A percentile compares a stretch with the other conserved stretches of the same genome.
These are phyloP conservation scores for Nycteola revayana DNA, from an alignment of 2,888 invertebrate species.

Conservation along the genomic window DNA sequence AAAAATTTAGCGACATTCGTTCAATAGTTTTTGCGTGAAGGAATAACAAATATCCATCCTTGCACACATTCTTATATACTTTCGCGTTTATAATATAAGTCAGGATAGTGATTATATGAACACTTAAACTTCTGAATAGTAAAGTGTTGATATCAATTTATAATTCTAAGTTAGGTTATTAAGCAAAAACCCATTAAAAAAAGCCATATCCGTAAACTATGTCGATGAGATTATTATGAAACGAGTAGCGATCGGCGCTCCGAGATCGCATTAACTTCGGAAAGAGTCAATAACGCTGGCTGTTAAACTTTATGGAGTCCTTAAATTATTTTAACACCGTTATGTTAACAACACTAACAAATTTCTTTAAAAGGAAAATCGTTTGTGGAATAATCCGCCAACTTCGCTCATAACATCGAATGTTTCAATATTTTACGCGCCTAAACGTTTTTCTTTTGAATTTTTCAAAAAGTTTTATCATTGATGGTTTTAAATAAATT, in stretches of 20 bases:
- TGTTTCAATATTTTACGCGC: constrained; percentile 52
- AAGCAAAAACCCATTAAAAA: constrained; percentile 41
- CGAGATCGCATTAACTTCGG: constrained; percentile 62
- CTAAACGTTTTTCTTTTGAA: constrained; percentile 36
- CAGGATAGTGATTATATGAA: too few relatives aligned
- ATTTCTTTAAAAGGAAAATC: constrained; percentile 63
- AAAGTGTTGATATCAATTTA: too few relatives aligned
- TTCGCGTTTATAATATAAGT: too few relatives aligned
- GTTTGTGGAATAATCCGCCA: constrained; percentile 38
- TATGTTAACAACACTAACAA: constrained; percentile 67
- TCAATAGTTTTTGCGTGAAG: too few relatives aligned
- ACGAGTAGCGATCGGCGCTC: constrained; percentile 47
- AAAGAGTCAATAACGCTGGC: constrained; percentile 61
- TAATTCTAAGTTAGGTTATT: constrained; percentile 31
- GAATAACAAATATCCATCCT: too few relatives aligned
- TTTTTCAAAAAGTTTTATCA: constrained; percentile 35
- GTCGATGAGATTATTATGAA: constrained; percentile 59
- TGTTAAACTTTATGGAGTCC: constrained; percentile 68
- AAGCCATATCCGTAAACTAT: constrained; percentile 54
- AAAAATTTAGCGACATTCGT: too few relatives aligned
- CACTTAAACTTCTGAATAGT: too few relatives aligned
- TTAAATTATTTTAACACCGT: constrained; percentile 72
- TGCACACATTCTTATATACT: too few relatives aligned
- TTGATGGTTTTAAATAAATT: constrained; percentile 23
- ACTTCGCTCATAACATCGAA: constrained; percentile 55